Percentiles rank a stretch among this genome's conserved stretches.
Evolutionary conservation across 2,113 vertebrate species (phyloP).

Genomic region (Paramisgurnus dabryanus): DNA sequence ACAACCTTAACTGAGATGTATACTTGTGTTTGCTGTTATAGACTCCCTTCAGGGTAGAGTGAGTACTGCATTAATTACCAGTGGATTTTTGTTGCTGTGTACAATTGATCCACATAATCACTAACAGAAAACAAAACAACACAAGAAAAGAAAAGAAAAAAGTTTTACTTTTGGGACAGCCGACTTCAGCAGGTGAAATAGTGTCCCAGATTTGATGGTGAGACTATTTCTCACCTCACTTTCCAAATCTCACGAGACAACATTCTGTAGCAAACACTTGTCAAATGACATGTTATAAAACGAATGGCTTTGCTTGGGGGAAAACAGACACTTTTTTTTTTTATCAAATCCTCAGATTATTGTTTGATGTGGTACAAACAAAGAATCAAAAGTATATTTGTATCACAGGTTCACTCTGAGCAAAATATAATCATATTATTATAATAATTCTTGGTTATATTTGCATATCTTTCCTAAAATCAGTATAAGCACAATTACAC

Average conservation of each 20-base stretch:
- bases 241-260: conserved; percentile 34
- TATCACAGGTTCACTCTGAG: conserved; percentile 46
- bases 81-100: conserved; percentile 26
- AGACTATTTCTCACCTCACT: conserved; percentile 50
- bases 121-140: conserved; percentile 25
- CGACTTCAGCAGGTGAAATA: conserved; percentile 43
- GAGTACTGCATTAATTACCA: conserved; percentile 4
- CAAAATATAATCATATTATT: conserved; percentile 18
- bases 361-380: conserved; percentile 46
- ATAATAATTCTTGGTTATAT: not conserved
- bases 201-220: conserved; percentile 51
- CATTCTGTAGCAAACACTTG: conserved; percentile 38
- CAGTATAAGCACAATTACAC: not conserved
- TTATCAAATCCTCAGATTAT: conserved; percentile 40
- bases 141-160: conserved; percentile 3
- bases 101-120: conserved; percentile 21
- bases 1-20: not conserved
- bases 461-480: not conserved
- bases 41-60: not conserved
- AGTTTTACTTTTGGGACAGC: conserved; percentile 41
- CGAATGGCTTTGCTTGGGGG: conserved; percentile 46
- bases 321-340: conserved; percentile 46
- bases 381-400: conserved; percentile 12
- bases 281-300: conserved; percentile 44
- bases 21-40: not conserved